Base-by-base conservation (phyloP, 2,888 invertebrate species). In the Sclerodermus sp. region DNA sequence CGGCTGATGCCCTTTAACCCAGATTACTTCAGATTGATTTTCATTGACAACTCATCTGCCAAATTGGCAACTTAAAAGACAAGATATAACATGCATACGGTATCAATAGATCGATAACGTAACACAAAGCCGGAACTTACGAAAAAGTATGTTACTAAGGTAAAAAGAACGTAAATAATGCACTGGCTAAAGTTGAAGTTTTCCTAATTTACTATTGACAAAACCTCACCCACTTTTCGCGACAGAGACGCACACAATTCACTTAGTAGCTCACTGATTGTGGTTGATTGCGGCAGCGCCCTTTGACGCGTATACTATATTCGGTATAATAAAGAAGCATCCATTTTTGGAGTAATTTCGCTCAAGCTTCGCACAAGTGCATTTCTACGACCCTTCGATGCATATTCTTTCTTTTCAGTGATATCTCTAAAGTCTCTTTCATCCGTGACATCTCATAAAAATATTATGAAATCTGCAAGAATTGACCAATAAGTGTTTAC, bases 1-100 rank as follows among this genome's bases (percentile, higher is more conserved):
- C 64, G 73, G 68, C 68, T 68, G 69, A 73, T 74, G 71, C 70
- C 68, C 75, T 70, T 66, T 71, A 68, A 67, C 73, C 74, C 64
- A 68, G 55, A 71, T 72, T 66, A 67, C 66, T 71, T 53, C 53
- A 62, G 62, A 71, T 72, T 64, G 69, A 71, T 76, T 76, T 73
- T 74, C 75, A 74, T 76, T 76, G 73, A 74, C 71, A 69, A 71
- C 47, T 67, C 40, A 50, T 49, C 60, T 64, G 68, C 67, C 71
- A 67, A 70, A 65, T 61, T 55, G 59, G 46, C 61, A 54, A 45
- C 47, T 52, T 49, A 57, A 55, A 55, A 23, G 23, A 5, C 57
- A 47, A 44, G 51, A 47, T 45, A 6, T n/a, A 36, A 37, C 41
- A 38, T 45, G 16, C 42, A 31, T 16, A 9, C 23, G 43, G 23